Base-by-base conservation (phyloP, 2,113 vertebrate genomes). In the Burhinus oedicnemus region DNA sequence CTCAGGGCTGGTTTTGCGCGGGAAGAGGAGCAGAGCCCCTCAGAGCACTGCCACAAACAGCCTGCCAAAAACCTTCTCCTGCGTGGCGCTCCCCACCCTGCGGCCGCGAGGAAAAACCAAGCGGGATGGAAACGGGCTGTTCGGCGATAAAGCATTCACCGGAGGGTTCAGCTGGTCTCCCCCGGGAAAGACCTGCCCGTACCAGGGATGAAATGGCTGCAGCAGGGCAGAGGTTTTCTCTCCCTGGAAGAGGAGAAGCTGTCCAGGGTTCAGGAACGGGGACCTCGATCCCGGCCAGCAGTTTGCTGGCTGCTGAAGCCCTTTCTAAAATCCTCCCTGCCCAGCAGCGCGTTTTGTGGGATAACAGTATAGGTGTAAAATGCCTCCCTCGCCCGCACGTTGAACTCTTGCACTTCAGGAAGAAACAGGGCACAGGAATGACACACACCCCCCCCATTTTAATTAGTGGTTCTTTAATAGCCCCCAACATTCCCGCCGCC, bases 301-400 rank as follows among this genome's bases (percentile, higher is more conserved):
- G 52, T 52, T 27, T n/a, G 55, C 47, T 51, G 44, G 49, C 54
- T 55, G 51, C 44, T 14, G 74, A 20, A 51, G 32, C 3, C 1
- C 15, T 26, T 26, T 51, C 77, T 19, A n/a, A 65, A 65, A 61
- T 22, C 38, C 23, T 40, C 9, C 36, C 55, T 40, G 54, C 58
- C 81, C 64, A 18, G 55, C 47, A 14, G 5, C 6, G 47, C 22
- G 47, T 29, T 26, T 8, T 87, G 45, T 22, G 40, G 75, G 61
- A 8, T 25, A 26, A 12, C 25, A 12, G 88, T 30, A 40, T 42
- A 38, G 95, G 93, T 85, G 87, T 85, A 77, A 97, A 96, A 82
- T 26, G 82, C 94, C 90, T 86, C 30, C 74, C 83, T 95, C 70
- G 15, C 95, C 79, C 90, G 71, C 95, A 69, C 83, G 4, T 26